Conservation (phyloP, 2,113 vertebrate species). For the Sprattus sprattus region DNA sequence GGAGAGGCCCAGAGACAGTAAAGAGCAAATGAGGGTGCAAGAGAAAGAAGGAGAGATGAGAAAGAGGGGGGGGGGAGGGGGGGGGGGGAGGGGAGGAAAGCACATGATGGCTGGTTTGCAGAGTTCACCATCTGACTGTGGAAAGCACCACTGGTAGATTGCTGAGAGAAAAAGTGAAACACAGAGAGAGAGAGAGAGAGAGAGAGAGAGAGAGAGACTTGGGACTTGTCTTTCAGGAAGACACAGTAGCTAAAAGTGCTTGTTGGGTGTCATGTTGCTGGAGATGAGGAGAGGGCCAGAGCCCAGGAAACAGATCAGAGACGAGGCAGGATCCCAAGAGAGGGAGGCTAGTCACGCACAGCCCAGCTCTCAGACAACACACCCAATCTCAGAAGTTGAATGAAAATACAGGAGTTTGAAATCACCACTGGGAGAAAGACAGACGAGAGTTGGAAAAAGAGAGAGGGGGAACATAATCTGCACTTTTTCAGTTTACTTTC, state of each 20-base stretch:
- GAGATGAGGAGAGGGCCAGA: conserved; percentile 28
- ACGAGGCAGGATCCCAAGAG: conserved; percentile 32
- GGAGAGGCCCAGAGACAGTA: background rate
- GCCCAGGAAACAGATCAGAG: conserved; percentile 14
- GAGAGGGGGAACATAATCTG: conserved; percentile 38
- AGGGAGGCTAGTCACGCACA: conserved; percentile 37
- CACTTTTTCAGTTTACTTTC: conserved; percentile 40
- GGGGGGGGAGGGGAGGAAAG: background rate
- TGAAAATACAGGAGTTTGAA: conserved; percentile 9
- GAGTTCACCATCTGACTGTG: background rate
- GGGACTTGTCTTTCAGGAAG: conserved; percentile 6
- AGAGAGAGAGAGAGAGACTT: background rate
- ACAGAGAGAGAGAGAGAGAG: conserved; percentile 11
- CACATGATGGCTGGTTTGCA: background rate
- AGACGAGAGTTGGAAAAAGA: background rate
- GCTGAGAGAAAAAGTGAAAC: background rate
- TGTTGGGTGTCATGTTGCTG: conserved; percentile 35
- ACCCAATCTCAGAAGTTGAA: background rate
- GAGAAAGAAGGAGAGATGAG: background rate
- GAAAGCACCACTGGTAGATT: background rate
- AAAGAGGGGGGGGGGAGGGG: background rate
- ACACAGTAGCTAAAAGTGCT: conserved; percentile 41
- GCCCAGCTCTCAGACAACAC: background rate
- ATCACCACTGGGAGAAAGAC: conserved; percentile 33
- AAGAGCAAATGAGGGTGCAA: conserved; percentile 12